phyloP scores from a whole-genome alignment of 2,888 invertebrate genomes.

The Cryptocephalus primarius region DNA sequence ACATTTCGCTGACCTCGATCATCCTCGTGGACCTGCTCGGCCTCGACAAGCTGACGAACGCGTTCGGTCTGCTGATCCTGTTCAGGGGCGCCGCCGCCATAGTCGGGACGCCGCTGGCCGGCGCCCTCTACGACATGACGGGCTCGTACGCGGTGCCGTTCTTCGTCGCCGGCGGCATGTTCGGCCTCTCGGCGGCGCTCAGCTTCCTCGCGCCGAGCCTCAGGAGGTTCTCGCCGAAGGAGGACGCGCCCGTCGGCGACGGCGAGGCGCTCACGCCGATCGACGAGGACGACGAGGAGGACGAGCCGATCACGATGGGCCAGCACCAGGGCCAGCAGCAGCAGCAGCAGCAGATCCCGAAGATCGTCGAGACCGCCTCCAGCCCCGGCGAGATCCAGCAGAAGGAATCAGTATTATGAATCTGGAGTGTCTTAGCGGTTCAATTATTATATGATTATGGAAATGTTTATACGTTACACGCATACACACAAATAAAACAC shows the following conservation, averaged over 20 bases:
- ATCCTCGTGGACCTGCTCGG: slow-evolving; percentile 94
- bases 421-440: not conserved
- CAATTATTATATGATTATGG: too few species aligned
- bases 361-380: slow-evolving; percentile 68
- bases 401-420: slow-evolving; percentile 63
- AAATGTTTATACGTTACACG: too few species aligned
- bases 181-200: slow-evolving; percentile 70
- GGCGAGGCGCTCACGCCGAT: slow-evolving; percentile 68
- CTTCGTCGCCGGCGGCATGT: slow-evolving; percentile 82
- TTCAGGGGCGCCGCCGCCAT: slow-evolving; percentile 93
- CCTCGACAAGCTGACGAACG: slow-evolving; percentile 90
- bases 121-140: slow-evolving; percentile 83
- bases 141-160: slow-evolving; percentile 80
- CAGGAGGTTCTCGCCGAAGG: slow-evolving; percentile 42
- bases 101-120: slow-evolving; percentile 72
- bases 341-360: slow-evolving; percentile 42
- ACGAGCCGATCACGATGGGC: slow-evolving; percentile 59
- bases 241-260: slow-evolving; percentile 29
- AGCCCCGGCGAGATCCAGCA: slow-evolving; percentile 56
- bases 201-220: slow-evolving; percentile 73
- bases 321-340: slow-evolving; percentile 14
- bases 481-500: too few species aligned
- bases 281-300: slow-evolving; percentile 68
- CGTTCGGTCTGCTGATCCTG: slow-evolving; percentile 90
- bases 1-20: slow-evolving; percentile 95